Conservation (phyloP, 2,888 invertebrate species). For the Steinernema scapterisci region DNA sequence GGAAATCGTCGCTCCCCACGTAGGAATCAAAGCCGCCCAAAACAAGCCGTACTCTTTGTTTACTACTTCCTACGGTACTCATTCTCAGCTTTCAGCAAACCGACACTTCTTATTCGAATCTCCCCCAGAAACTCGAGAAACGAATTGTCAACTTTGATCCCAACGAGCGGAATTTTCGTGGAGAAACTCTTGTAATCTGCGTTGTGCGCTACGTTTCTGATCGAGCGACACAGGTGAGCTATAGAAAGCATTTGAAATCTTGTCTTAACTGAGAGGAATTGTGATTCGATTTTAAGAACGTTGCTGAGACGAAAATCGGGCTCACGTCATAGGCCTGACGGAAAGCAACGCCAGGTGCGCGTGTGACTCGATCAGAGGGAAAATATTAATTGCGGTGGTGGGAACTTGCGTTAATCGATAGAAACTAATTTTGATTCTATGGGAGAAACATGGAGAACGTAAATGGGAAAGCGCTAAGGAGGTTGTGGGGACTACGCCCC, state of each 20-base stretch:
- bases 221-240: conserved; percentile 31
- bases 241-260: not conserved
- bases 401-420: conserved; percentile 6
- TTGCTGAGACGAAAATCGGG: too few species aligned
- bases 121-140: conserved; percentile 30
- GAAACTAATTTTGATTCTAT: conserved; percentile 1
- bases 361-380: not conserved
- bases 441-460: not conserved
- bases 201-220: conserved; percentile 36
- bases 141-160: conserved; percentile 17
- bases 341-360: not conserved
- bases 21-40: not conserved
- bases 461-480: not conserved
- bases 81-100: conserved; percentile 8
- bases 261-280: too few species aligned
- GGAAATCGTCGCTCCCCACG: not conserved
- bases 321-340: too few species aligned
- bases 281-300: too few species aligned
- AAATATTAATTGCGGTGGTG: conserved; percentile 6
- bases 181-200: conserved; percentile 35
- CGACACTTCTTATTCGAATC: not conserved
- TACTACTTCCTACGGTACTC: not conserved
- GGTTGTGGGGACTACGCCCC: not conserved
- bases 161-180: conserved; percentile 32
- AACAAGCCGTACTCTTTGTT: not conserved